Conservation (phyloP, 1,140 invertebrate genomes). For the Dreissena polymorpha region DNA sequence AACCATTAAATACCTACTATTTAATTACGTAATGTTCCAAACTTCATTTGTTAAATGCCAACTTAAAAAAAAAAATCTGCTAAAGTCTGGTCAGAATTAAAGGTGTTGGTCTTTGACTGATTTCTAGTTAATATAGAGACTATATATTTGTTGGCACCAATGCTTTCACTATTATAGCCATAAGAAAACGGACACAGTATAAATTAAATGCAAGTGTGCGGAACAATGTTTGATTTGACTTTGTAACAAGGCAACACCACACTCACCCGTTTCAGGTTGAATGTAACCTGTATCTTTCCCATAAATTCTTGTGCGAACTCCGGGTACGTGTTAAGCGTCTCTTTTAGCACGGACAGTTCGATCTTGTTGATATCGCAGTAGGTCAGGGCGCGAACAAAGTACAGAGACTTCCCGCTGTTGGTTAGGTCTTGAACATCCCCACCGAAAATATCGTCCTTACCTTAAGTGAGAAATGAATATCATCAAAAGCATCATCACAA, state of each 20-base stretch:
- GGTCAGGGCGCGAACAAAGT: slow-evolving; percentile 76
- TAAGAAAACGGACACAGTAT: too few species aligned
- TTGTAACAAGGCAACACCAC: not conserved
- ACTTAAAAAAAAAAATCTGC: too few species aligned
- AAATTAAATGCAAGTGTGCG: too few species aligned
- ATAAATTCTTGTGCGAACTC: slow-evolving; percentile 78
- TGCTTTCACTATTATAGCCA: too few species aligned
- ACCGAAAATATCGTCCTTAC: slow-evolving; percentile 79
- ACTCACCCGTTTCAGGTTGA: slow-evolving; percentile 77
- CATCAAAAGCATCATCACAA: too few species aligned
- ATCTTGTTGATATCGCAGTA: slow-evolving; percentile 80
- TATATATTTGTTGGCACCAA: too few species aligned
- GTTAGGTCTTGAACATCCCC: slow-evolving; percentile 70
- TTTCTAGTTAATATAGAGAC: too few species aligned
- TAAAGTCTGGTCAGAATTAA: too few species aligned
- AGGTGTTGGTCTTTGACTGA: too few species aligned
- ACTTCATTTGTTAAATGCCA: too few species aligned
- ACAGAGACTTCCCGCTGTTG: slow-evolving; percentile 72
- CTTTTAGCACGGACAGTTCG: slow-evolving; percentile 75
- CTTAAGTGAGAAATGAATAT: slow-evolving; percentile 56
- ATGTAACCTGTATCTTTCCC: slow-evolving; percentile 77
- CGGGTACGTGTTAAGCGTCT: slow-evolving; percentile 78
- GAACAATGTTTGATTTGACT: not conserved
- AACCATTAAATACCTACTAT: too few species aligned
- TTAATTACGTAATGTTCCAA: too few species aligned